Percentiles rank a stretch among this genome's conserved stretches.
Conservation (phyloP, 1,140 invertebrate genomes). For the Chionoecetes opilio region DNA sequence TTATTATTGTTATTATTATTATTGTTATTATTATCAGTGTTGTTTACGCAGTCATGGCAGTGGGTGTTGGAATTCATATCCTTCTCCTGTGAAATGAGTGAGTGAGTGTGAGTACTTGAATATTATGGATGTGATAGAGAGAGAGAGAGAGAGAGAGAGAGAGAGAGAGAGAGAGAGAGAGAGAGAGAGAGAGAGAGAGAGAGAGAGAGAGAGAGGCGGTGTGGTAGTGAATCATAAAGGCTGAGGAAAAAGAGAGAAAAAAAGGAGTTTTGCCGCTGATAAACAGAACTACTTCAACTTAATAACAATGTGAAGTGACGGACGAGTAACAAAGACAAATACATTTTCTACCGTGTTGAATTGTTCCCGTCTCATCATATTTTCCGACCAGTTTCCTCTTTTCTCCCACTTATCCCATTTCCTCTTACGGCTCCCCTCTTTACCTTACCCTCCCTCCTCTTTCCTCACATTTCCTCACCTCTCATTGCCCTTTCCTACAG, state of each 20-base stretch:
- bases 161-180: not conserved
- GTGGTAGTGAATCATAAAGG: not conserved
- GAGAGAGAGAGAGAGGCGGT: not conserved
- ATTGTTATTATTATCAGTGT: constrained; percentile 27
- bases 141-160: not conserved
- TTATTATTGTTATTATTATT: constrained; percentile 33
- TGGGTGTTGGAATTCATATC: not conserved
- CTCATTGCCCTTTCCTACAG: no score
- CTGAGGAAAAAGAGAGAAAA: not conserved
- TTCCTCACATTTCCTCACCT: no score
- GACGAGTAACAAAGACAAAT: not conserved
- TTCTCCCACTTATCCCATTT: not conserved
- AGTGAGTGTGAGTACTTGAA: not conserved
- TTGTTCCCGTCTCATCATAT: not conserved
- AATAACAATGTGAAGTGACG: not conserved
- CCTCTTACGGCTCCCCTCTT: not conserved
- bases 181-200: not conserved
- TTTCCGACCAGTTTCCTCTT: not conserved
- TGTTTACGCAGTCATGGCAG: not conserved
- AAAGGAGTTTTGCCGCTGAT: not conserved
- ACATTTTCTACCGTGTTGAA: not conserved
- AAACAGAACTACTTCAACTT: not conserved
- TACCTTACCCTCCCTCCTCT: not conserved
- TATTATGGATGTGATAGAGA: not conserved
- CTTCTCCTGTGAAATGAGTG: not conserved